These are phyloP conservation scores for Crenuchus spilurus DNA, from an alignment of 2,797 vertebrate species.

Conservation along the genomic window DNA sequence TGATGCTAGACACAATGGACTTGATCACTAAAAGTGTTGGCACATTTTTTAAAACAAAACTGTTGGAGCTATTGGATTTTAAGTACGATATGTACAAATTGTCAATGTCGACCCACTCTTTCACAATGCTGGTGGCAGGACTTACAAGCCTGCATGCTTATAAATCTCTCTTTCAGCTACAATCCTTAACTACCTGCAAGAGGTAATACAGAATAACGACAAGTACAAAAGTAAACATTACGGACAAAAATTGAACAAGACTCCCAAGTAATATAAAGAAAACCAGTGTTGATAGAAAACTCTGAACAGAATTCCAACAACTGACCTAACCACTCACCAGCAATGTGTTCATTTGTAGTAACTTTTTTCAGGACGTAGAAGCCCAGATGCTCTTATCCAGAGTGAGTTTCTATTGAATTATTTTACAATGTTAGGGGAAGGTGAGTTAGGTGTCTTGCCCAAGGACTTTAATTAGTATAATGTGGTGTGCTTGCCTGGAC, in stretches of 20 bases:
- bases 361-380: too few species aligned
- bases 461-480: too few species aligned
- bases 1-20: neutral
- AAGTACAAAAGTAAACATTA: slow-evolving; percentile 13
- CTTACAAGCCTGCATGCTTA: slow-evolving; percentile 41
- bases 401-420: too few species aligned
- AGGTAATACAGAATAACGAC: neutral
- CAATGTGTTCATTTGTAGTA: too few species aligned
- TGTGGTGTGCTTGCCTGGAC: too few species aligned
- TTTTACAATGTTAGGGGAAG: too few species aligned
- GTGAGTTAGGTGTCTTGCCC: too few species aligned
- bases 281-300: neutral
- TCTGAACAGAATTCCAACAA: neutral
- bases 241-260: slow-evolving; percentile 41
- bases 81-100: slow-evolving; percentile 68
- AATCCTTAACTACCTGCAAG: slow-evolving; percentile 61
- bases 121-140: slow-evolving; percentile 74
- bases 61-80: slow-evolving; percentile 17
- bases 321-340: too few species aligned
- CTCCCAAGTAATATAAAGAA: neutral
- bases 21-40: neutral
- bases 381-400: too few species aligned
- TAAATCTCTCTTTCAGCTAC: slow-evolving; percentile 50
- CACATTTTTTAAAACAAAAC: slow-evolving; percentile 1
- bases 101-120: neutral